These are phyloP conservation scores for Steromphala cineraria DNA, from an alignment of 2,888 invertebrate genomes.

Conservation along the genomic window DNA sequence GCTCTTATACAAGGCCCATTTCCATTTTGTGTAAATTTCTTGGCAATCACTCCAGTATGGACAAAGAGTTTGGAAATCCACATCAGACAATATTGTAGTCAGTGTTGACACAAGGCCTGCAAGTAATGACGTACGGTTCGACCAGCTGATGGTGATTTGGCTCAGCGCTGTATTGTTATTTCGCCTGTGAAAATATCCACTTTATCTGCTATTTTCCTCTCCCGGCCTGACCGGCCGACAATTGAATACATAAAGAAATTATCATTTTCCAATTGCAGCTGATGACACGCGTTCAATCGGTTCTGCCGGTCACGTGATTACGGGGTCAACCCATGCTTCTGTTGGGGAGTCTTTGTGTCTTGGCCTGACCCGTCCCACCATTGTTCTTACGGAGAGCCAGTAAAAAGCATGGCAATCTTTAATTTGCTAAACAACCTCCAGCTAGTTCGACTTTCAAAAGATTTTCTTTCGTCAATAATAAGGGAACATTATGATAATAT, in stretches of 20 bases:
- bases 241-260: slow-evolving; percentile 20
- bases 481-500: slow-evolving; percentile 13
- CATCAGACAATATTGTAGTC: slow-evolving; percentile 11
- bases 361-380: neutral
- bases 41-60: neutral
- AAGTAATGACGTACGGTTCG: neutral
- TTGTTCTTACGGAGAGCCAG: neutral
- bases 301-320: slow-evolving; percentile 2
- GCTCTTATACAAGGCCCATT: slow-evolving; percentile 21
- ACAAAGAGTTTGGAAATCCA: slow-evolving; percentile 3
- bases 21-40: slow-evolving; percentile 20
- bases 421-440: neutral
- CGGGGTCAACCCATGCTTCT: neutral
- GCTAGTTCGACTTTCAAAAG: neutral
- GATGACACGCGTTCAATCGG: slow-evolving; percentile 11
- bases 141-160: neutral
- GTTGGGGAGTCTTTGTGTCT: slow-evolving; percentile 2
- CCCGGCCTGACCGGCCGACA: neutral
- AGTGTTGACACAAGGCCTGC: neutral
- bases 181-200: slow-evolving; percentile 4
- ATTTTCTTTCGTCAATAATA: neutral
- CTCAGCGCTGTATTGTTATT: neutral
- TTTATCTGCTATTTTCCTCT: slow-evolving; percentile 14
- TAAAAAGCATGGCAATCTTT: neutral
- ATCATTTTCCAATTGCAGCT: slow-evolving; percentile 12